Base-by-base conservation (phyloP, 1,140 invertebrate genomes). In the Lysiphlebus fabarum region DNA sequence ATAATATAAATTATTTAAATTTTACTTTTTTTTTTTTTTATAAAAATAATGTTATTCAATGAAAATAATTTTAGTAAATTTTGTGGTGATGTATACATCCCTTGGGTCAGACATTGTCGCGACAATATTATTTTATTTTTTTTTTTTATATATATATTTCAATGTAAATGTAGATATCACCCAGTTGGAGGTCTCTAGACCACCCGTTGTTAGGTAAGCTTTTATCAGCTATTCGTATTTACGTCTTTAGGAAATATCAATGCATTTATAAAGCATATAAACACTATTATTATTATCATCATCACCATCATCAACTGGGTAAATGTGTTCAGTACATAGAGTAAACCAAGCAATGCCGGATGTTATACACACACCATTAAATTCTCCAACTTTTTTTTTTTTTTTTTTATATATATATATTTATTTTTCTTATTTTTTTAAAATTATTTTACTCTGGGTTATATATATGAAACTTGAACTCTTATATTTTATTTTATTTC, bases 341-440 rank as follows among this genome's bases (percentile, higher is more conserved):
- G 61, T 50, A 61, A 64, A 62, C 59, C 42, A 54, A 56, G 65
- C 58, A 55, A 64, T 64, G 58, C 72, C 75, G 75, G 75, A 77
- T 73, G 70, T 64, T 62, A 63, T 70, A 70, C 68, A 77, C 75
- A 72, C 74, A 70, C 75, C 75, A 78, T 78, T 78, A 76, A 79
- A 74, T 70, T 61, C 44, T 43, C 58, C 49, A 41, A 61, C 61
- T 55, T 47, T 51, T 44, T 41, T 56, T 58, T 62, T 57, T 59
- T 26, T 40, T 9, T 45, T 58, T 53, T 62, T 59, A 63, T 56
- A 61, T 55, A 60, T 57, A 43, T 55, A 61, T 56, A 42, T 58
- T 64, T 51, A 50, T 44, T 44, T 48, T 53, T 64, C 43, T 53
- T 69, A 59, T 61, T 62, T 61, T 65, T 63, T 64, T 65, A 61